Evolutionary conservation across 30 jellyfish, hydroid and myxozoan species (phyloP).

Genomic region (Turritopsis dohrnii): DNA sequence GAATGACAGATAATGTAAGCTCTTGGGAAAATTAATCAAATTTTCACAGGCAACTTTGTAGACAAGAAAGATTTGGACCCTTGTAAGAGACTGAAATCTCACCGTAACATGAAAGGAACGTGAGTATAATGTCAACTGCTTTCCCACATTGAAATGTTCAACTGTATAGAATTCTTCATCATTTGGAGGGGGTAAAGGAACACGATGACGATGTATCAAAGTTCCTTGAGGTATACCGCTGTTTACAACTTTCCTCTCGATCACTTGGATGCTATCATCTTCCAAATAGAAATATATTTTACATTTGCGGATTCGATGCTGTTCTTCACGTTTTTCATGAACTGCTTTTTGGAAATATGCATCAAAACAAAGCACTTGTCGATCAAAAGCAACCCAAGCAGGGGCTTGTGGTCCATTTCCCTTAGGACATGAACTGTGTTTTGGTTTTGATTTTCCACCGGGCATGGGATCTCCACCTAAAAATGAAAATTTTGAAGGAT

Average conservation of each 20-base stretch:
- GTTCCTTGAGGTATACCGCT: constrained; percentile 97
- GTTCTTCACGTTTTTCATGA: constrained; percentile 90
- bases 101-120: constrained; percentile 68
- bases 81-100: no score
- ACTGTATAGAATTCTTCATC: constrained; percentile 78
- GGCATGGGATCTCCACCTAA: constrained; percentile 86
- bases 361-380: constrained; percentile 92
- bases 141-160: constrained; percentile 85
- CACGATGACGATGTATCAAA: constrained; percentile 71
- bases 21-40: no score
- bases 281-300: constrained; percentile 78
- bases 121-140: constrained; percentile 64
- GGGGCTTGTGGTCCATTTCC: constrained; percentile 82
- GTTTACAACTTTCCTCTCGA: constrained; percentile 71
- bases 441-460: constrained; percentile 82
- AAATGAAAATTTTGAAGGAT: background rate
- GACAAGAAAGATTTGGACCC: no score
- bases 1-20: no score
- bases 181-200: constrained; percentile 87
- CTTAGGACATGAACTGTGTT: constrained; percentile 60
- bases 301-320: constrained; percentile 68
- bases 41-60: no score
- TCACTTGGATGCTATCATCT: constrained; percentile 93
- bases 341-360: constrained; percentile 92
- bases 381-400: constrained; percentile 96